Conservation (phyloP, 2,113 vertebrate genomes). For the Tenebrosternarchus preto region DNA sequence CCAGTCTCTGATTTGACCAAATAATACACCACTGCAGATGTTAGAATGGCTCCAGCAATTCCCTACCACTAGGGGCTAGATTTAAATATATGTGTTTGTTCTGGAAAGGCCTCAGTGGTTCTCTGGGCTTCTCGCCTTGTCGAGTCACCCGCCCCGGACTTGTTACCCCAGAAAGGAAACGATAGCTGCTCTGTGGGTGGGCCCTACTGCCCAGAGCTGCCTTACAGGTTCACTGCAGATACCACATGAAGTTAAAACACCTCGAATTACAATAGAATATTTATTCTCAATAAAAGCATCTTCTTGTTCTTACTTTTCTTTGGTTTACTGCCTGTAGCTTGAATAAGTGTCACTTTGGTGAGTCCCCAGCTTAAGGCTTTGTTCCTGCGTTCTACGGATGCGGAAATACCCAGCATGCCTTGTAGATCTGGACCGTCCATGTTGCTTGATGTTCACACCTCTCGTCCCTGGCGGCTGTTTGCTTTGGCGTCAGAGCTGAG, state of each 20-base stretch:
- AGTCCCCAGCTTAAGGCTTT: too few relatives aligned
- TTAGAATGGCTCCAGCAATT: background rate
- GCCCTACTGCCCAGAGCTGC: background rate
- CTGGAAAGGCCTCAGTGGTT: slow-evolving; percentile 23
- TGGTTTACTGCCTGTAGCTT: too few relatives aligned
- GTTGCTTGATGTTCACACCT: too few relatives aligned
- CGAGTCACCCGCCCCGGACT: slow-evolving; percentile 33
- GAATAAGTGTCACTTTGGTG: background rate
- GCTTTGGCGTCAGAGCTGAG: too few relatives aligned
- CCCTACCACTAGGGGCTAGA: slow-evolving; percentile 2
- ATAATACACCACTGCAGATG: background rate
- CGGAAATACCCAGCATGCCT: too few relatives aligned
- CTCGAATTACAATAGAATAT: background rate
- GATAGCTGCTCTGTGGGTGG: slow-evolving; percentile 16
- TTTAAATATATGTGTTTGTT: slow-evolving; percentile 35
- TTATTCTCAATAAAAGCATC: background rate
- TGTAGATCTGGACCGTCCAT: too few relatives aligned
- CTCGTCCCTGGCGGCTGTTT: too few relatives aligned
- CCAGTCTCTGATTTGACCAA: slow-evolving; percentile 1
- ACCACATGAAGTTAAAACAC: background rate
- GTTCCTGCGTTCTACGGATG: too few relatives aligned
- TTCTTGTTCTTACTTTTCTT: background rate
- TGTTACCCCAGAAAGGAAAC: slow-evolving; percentile 31
- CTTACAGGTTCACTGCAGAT: slow-evolving; percentile 5
- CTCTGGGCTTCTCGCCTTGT: slow-evolving; percentile 31